Conservation (phyloP, 1,140 invertebrate species). For the Drosophila nebulosa region DNA sequence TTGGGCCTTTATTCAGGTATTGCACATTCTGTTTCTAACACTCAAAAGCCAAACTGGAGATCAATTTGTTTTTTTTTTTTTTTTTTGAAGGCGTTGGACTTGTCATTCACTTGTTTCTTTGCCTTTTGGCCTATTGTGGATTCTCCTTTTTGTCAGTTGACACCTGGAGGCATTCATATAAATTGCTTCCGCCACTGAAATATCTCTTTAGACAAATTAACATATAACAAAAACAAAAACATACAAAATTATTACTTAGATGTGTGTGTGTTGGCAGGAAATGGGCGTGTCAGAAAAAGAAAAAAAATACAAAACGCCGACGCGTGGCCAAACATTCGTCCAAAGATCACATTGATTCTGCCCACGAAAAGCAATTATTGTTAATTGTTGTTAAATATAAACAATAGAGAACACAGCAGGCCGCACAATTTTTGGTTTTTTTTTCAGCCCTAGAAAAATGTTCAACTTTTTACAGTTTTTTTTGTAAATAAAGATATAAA, state of each 20-base stretch:
- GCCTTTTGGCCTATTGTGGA: slow-evolving; percentile 6
- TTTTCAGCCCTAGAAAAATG: too few species aligned
- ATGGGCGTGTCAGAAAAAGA: slow-evolving; percentile 32
- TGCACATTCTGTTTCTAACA: not conserved
- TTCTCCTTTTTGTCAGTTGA: slow-evolving; percentile 27
- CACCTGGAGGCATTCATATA: slow-evolving; percentile 35
- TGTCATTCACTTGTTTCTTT: slow-evolving; percentile 18
- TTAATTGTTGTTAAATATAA: slow-evolving; percentile 44
- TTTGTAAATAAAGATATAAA: too few species aligned
- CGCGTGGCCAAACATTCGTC: slow-evolving; percentile 38
- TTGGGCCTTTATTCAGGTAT: not conserved
- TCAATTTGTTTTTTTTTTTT: too few species aligned
- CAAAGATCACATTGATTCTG: slow-evolving; percentile 20
- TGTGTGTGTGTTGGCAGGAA: slow-evolving; percentile 44
- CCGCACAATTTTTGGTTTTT: not conserved
- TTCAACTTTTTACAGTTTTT: too few species aligned
- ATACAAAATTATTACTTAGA: not conserved
- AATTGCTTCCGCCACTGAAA: slow-evolving; percentile 60
- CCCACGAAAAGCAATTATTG: slow-evolving; percentile 47
- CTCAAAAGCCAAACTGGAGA: not conserved
- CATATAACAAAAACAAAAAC: slow-evolving; percentile 41
- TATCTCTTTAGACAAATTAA: slow-evolving; percentile 32
- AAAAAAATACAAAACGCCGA: slow-evolving; percentile 60
- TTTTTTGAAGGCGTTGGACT: slow-evolving; percentile 33
- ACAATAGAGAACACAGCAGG: slow-evolving; percentile 14